Percentiles rank a stretch among this genome's conserved stretches.
phyloP scores from a whole-genome alignment of 2,113 vertebrate genomes.

The Chamaetylas fuelleborni region DNA sequence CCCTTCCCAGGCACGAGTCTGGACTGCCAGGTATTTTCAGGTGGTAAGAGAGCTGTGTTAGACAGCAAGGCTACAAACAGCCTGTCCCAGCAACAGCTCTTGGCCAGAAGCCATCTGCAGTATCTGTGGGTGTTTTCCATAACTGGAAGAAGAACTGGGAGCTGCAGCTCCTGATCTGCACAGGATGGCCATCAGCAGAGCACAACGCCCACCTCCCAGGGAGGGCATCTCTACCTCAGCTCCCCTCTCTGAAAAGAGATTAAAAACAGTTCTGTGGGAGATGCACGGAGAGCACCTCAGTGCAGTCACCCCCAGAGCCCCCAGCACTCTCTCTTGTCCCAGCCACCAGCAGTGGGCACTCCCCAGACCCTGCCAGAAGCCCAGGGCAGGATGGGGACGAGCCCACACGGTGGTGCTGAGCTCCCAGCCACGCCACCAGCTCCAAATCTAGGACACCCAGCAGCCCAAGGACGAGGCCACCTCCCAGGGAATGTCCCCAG shows the following conservation, averaged over 20 bases:
- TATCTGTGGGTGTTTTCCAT: background rate
- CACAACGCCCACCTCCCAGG: background rate
- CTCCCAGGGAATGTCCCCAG: background rate
- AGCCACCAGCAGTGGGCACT: background rate
- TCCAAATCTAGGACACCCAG: background rate
- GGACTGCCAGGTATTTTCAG: background rate
- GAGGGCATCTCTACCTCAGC: background rate
- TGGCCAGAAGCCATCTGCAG: background rate
- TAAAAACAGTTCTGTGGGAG: background rate
- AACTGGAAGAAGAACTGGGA: background rate
- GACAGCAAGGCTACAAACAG: background rate
- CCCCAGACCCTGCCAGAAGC: background rate
- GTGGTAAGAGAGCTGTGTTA: background rate
- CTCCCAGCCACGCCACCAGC: background rate
- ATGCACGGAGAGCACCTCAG: fast-evolving
- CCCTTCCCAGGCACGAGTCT: background rate
- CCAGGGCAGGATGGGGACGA: background rate
- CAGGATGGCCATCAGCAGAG: background rate
- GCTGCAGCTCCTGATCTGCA: background rate
- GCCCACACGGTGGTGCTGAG: fast-evolving
- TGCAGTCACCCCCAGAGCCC: background rate
- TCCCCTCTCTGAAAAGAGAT: background rate
- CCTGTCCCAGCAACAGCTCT: background rate
- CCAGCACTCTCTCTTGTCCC: fast-evolving
- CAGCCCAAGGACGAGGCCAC: background rate